Conservation (phyloP, 2,113 vertebrate genomes). For the Python bivittatus region DNA sequence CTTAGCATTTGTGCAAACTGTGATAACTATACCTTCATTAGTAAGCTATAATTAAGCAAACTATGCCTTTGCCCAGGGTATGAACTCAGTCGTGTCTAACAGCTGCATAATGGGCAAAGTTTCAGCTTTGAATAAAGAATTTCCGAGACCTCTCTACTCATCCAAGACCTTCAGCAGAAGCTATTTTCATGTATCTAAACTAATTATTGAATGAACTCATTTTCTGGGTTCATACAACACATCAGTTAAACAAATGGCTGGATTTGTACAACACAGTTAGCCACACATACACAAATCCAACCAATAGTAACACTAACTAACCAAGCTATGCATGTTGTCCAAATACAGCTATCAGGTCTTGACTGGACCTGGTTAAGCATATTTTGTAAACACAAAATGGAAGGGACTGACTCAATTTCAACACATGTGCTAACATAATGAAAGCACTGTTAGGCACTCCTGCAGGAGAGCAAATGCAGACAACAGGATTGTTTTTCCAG, state of each 20-base stretch:
- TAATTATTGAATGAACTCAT: background rate
- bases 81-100: background rate
- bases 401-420: background rate
- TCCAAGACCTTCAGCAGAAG: background rate
- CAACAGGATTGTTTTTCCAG: background rate
- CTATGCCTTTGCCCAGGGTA: background rate
- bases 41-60: background rate
- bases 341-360: background rate
- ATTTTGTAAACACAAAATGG: background rate
- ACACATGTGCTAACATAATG: background rate
- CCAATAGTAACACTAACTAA: background rate
- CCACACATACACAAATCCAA: background rate
- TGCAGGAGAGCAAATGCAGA: background rate
- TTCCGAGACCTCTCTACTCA: background rate
- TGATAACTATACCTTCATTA: background rate
- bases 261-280: background rate
- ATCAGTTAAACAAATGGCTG: background rate
- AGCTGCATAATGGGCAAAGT: background rate
- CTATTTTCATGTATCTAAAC: background rate
- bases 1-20: background rate
- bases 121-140: background rate
- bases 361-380: background rate
- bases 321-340: background rate
- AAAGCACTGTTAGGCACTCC: background rate
- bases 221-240: background rate